Conservation (phyloP, 1,140 invertebrate species). For the Vanessa atalanta region DNA sequence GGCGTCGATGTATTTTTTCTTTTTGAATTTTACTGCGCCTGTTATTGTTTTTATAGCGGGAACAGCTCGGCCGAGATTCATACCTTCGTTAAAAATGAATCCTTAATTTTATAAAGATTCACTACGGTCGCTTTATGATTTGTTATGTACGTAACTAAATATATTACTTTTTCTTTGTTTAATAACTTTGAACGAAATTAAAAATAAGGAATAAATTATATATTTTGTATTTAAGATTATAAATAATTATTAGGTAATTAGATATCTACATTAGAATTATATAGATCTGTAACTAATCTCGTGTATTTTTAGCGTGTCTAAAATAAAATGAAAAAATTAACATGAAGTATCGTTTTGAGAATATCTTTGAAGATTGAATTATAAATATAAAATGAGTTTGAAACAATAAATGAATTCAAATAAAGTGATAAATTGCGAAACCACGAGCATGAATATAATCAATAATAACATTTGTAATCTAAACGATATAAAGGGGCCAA, state of each 20-base stretch:
- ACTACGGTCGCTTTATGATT: slow-evolving; percentile 54
- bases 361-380: too few species aligned
- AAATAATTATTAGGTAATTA: too few species aligned
- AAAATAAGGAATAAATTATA: too few species aligned
- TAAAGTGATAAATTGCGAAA: slow-evolving; percentile 22
- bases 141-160: slow-evolving; percentile 37
- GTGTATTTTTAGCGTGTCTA: too few species aligned
- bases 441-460: slow-evolving; percentile 54
- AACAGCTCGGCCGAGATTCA: slow-evolving; percentile 59
- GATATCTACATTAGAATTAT: too few species aligned
- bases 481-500: slow-evolving; percentile 64
- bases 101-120: slow-evolving; percentile 75
- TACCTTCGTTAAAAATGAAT: slow-evolving; percentile 76
- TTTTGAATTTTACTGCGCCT: slow-evolving; percentile 65
- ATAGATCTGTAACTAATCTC: too few species aligned
- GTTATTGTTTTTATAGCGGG: slow-evolving; percentile 70
- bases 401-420: neutral
- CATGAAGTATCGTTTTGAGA: too few species aligned
- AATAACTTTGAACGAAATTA: neutral
- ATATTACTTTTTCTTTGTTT: slow-evolving; percentile 16
- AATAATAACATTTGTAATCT: slow-evolving; percentile 65
- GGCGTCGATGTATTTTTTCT: slow-evolving; percentile 68
- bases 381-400: too few species aligned
- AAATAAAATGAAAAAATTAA: too few species aligned
- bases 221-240: too few species aligned